Conservation (phyloP, 2,113 vertebrate genomes). For the Orthochromis malagaraziensis region DNA sequence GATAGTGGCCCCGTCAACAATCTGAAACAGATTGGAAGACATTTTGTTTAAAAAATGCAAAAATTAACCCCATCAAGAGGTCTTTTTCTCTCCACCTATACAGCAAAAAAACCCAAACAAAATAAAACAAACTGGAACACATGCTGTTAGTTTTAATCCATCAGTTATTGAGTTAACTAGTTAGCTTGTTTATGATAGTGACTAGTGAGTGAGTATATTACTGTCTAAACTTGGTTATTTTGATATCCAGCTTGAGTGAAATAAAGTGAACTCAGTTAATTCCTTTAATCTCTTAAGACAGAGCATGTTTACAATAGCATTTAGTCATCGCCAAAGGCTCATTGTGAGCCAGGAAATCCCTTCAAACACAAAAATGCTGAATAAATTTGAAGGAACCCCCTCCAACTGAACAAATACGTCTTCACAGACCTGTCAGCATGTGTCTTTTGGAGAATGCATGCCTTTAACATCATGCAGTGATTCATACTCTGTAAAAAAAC, state of each 20-base stretch:
- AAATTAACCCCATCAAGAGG: background rate
- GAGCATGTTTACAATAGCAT: background rate
- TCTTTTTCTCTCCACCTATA: background rate
- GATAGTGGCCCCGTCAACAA: background rate
- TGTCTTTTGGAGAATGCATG: background rate
- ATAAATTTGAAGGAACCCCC: background rate
- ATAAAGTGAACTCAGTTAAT: background rate
- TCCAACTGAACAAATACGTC: background rate
- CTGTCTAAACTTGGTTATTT: background rate
- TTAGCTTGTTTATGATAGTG: background rate
- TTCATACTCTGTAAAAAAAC: background rate
- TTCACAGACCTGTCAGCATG: background rate
- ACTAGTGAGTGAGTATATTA: background rate
- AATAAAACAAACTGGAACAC: background rate
- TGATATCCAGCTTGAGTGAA: background rate
- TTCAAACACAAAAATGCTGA: background rate
- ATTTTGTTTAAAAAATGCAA: background rate
- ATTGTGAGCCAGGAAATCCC: background rate
- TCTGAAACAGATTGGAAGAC: background rate
- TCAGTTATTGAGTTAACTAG: background rate
- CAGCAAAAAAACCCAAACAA: background rate
- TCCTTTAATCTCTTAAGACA: background rate
- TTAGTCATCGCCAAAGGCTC: background rate
- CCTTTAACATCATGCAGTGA: background rate
- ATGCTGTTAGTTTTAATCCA: background rate